Base-by-base conservation (phyloP, 2,797 vertebrate genomes). In the Heteromormyrus szaboi region DNA sequence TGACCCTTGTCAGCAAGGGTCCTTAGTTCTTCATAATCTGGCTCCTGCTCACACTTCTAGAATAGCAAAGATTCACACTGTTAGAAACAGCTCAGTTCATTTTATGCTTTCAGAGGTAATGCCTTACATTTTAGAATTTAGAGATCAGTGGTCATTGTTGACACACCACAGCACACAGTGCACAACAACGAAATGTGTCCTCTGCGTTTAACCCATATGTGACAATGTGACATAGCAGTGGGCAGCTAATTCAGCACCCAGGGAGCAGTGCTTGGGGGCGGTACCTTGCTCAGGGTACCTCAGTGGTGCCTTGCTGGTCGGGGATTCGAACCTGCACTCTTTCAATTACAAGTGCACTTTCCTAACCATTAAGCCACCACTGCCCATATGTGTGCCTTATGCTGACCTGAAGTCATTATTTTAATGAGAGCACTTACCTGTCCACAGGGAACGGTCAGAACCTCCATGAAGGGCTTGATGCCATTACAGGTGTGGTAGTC, bases 391-490 rank as follows among this genome's bases (percentile, higher is more conserved):
- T 1, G 7, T 25, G 81, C 44, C 48, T 84, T 51, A 84, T 50
- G 46, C 48, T 46, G 22, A 50, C 37, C 44, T 22, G 22, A 29
- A 51, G n/a, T 84, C 2, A 84, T 50, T 84, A 4, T 84, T 48
- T 48, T 22, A 84, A 51, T 25, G 9, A 22, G n/a, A 48, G 8
- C n/a, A 51, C 22, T 51, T 48, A 95, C 96, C 94, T 96, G 95
- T n/a, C 88, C 92, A 44, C 95, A 96, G 54, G 96, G 93, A 41
- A 89, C 85, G 2, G 93, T 94, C 68, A 96, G 93, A 0, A 44
- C 79, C 89, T 96, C 95, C 93, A 95, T 93, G 8, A 95, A 95
- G 44, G 96, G 96, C 89, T 93, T 93, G 90, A 96, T 95, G 83
- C 95, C 95, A 89, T 93, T 90, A 2, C 56, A 12, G 22, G 92